Evolutionary conservation across 2,888 invertebrate species (phyloP).

Genomic region (Bembecia ichneumoniformis): DNA sequence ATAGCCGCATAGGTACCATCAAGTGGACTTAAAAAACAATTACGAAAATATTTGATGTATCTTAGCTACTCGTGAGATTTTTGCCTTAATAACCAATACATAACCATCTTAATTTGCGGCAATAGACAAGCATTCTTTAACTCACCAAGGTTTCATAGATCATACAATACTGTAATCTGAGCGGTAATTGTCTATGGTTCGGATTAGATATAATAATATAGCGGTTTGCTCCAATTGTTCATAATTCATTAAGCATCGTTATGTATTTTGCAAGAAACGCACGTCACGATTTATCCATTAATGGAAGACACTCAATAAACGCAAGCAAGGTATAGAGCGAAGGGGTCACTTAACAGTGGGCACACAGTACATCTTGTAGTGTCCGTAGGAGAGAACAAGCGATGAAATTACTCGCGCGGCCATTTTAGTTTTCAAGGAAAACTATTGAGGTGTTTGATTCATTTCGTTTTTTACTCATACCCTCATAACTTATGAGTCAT

Average conservation of each 20-base stretch:
- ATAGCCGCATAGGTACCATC: too few species aligned
- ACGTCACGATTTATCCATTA: background rate
- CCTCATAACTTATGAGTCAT: too few species aligned
- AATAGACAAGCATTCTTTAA: too few species aligned
- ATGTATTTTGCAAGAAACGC: background rate
- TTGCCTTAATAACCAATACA: too few species aligned
- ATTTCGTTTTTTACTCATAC: too few species aligned
- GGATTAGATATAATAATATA: background rate
- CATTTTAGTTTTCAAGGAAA: too few species aligned
- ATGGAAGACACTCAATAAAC: background rate
- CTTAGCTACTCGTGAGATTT: too few species aligned
- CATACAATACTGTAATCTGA: background rate
- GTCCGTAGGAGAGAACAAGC: slow-evolving; percentile 14
- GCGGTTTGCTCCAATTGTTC: slow-evolving; percentile 4
- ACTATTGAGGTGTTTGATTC: too few species aligned
- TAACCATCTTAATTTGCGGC: too few species aligned
- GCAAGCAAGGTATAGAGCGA: background rate
- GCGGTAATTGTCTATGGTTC: background rate
- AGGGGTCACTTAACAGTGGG: background rate
- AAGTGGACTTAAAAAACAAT: too few species aligned
- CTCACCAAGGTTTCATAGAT: background rate
- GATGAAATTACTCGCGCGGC: slow-evolving; percentile 9
- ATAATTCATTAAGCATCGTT: slow-evolving; percentile 10
- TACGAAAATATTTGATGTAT: too few species aligned
- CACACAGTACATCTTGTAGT: background rate